Evolutionary conservation across 2,113 vertebrate species (phyloP).

Genomic region (Fregetta grallaria): DNA sequence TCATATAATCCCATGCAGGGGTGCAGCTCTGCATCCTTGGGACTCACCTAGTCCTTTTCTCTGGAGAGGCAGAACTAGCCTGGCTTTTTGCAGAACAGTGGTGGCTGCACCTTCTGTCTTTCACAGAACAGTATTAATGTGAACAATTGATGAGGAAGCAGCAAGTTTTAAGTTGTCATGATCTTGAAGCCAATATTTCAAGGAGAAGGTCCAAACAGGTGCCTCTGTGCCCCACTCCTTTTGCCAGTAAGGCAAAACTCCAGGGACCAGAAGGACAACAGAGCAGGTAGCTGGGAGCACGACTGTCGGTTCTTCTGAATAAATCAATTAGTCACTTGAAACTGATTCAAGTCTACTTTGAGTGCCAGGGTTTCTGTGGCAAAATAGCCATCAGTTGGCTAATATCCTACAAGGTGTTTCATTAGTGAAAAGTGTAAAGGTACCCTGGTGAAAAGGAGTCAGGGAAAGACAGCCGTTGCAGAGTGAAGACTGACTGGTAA

Average conservation of each 20-base stretch:
- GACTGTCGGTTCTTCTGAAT: background rate
- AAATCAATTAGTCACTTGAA: background rate
- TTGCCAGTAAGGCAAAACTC: background rate
- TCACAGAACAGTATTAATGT: background rate
- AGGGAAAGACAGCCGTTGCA: background rate
- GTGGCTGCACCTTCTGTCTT: background rate
- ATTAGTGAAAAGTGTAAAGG: background rate
- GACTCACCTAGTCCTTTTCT: background rate
- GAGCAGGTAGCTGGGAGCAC: background rate
- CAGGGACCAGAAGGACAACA: background rate
- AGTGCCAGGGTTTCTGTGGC: background rate
- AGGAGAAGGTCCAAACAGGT: background rate
- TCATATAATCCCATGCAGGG: accelerated
- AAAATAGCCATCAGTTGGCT: background rate
- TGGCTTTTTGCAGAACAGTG: background rate
- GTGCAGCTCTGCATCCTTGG: background rate
- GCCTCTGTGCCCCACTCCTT: background rate
- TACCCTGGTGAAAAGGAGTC: background rate
- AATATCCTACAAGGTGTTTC: background rate
- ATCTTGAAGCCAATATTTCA: background rate
- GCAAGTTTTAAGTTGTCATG: background rate
- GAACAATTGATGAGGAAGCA: background rate
- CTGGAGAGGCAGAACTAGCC: background rate
- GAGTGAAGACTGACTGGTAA: background rate
- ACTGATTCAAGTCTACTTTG: background rate